A percentile compares a stretch with the other conserved stretches of the same genome.
Conservation (phyloP, 2,888 invertebrate species). For the Hypselothyrea guttata region DNA sequence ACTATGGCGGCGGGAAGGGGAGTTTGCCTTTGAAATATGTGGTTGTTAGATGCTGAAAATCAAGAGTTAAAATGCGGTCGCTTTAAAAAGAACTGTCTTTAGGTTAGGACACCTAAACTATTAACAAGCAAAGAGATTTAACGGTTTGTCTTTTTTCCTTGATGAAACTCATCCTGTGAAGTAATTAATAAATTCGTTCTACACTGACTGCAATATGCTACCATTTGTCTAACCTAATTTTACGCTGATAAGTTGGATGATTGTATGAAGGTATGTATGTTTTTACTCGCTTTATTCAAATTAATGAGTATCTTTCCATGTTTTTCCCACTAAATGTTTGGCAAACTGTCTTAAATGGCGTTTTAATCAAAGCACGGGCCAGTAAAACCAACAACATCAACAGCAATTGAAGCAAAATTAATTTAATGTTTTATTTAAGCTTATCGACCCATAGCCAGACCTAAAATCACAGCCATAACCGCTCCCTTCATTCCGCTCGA, state of each 20-base stretch:
- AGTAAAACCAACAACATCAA: conserved; percentile 38
- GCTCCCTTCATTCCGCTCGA: not conserved
- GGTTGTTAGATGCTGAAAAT: no score
- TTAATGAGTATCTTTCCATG: conserved; percentile 52
- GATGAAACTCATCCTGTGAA: no score
- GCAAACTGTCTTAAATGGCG: conserved; percentile 62
- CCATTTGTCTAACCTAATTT: conserved; percentile 21
- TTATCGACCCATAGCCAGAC: not conserved
- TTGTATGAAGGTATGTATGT: no score
- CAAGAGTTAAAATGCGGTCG: no score
- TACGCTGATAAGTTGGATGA: conserved; percentile 10
- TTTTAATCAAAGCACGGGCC: conserved; percentile 58
- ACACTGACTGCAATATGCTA: conserved; percentile 18
- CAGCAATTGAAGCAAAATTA: conserved; percentile 48
- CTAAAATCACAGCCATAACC: not conserved
- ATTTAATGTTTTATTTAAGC: conserved; percentile 63
- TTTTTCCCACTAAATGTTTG: conserved; percentile 42
- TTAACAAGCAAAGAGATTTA: no score
- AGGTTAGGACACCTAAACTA: no score
- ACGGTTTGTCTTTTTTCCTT: no score
- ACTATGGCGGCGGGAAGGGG: not conserved
- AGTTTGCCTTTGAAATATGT: no score
- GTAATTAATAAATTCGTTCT: no score
- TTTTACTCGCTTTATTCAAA: conserved; percentile 50
- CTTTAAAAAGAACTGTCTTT: no score